Evolutionary conservation across 2,888 invertebrate species (phyloP).

Genomic region (Synanthedon vespiformis): DNA sequence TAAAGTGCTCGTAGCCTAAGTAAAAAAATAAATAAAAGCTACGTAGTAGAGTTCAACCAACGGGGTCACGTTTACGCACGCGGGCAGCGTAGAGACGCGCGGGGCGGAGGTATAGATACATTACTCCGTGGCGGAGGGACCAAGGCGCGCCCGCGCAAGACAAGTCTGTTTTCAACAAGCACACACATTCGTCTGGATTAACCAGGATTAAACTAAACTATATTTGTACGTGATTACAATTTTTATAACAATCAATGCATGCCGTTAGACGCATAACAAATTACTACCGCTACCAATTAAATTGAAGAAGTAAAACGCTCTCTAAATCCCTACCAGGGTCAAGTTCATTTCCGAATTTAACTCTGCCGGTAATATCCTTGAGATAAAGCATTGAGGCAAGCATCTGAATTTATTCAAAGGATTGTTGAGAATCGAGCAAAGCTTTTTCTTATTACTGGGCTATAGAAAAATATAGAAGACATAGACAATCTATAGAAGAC

Average conservation of each 20-base stretch:
- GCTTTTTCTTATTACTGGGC: no score
- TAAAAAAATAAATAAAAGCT: neutral
- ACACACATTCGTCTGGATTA: constrained; percentile 2
- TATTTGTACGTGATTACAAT: neutral
- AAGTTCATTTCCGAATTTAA: no score
- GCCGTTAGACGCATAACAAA: no score
- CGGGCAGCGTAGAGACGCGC: constrained; percentile 33
- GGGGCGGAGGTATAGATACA: constrained; percentile 14
- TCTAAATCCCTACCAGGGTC: no score
- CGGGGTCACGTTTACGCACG: constrained; percentile 68
- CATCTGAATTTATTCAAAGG: no score
- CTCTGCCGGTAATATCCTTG: no score
- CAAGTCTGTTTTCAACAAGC: constrained; percentile 27
- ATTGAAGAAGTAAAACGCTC: no score
- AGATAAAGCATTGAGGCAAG: no score
- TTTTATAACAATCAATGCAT: neutral
- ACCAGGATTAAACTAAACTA: neutral
- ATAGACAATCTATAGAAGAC: no score
- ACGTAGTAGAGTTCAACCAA: constrained; percentile 39
- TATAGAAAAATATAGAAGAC: no score
- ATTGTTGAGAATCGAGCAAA: no score
- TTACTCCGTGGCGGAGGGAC: constrained; percentile 11
- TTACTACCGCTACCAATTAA: no score
- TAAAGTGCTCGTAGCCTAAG: neutral
- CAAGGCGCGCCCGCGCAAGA: constrained; percentile 33